Percentiles rank a stretch among this genome's conserved stretches.
phyloP scores from a whole-genome alignment of 2,113 vertebrate genomes.

The Agapornis roseicollis region DNA sequence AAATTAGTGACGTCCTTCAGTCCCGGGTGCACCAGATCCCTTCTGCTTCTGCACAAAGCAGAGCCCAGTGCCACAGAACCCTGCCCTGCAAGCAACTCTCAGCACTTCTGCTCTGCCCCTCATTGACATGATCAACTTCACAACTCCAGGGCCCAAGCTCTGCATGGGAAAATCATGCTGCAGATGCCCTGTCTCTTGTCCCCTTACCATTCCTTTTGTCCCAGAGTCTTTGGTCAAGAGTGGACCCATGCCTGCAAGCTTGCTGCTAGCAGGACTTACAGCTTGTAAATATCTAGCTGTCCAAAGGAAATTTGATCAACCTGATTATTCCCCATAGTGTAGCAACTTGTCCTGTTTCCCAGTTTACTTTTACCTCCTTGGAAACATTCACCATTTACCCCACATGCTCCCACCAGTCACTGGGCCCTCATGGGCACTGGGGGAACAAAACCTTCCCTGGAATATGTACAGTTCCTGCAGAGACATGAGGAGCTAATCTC shows the following conservation, averaged over 20 bases:
- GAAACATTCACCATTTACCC: slow-evolving; percentile 69
- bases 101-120: background rate
- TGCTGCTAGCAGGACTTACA: slow-evolving; percentile 74
- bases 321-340: slow-evolving; percentile 73
- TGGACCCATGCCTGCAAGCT: slow-evolving; percentile 65
- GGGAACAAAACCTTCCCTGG: slow-evolving; percentile 50
- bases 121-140: background rate
- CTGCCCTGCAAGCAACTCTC: background rate
- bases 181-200: fast-evolving
- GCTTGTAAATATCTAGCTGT: slow-evolving; percentile 80
- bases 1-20: background rate
- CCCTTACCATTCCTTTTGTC: slow-evolving; percentile 52
- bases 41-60: background rate
- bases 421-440: slow-evolving; percentile 14
- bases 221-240: slow-evolving; percentile 43
- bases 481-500: slow-evolving; percentile 74
- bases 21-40: background rate
- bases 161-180: background rate
- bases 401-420: slow-evolving; percentile 70
- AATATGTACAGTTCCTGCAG: slow-evolving; percentile 45
- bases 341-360: slow-evolving; percentile 70
- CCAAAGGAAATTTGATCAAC: slow-evolving; percentile 81
- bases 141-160: background rate
- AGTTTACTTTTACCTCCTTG: slow-evolving; percentile 78
- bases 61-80: background rate